A percentile compares a stretch with the other conserved stretches of the same genome.
Conservation (phyloP, 2,113 vertebrate genomes). For the Sclerurus mexicanus region DNA sequence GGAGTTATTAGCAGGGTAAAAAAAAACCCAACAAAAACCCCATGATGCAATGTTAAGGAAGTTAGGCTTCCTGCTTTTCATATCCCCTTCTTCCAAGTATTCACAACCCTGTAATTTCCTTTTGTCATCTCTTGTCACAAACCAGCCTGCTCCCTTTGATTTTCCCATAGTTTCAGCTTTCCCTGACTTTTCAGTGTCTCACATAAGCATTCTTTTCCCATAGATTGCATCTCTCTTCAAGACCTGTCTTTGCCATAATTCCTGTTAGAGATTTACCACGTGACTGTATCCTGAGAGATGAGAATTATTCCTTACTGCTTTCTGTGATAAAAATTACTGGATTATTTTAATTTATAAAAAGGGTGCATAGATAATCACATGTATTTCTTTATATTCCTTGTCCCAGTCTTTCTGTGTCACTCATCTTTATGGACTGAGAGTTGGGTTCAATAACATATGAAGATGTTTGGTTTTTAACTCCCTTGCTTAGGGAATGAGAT, state of each 20-base stretch:
- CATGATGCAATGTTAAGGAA: constrained; percentile 58
- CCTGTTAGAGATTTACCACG: not conserved
- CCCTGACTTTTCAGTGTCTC: not conserved
- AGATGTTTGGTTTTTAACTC: not conserved
- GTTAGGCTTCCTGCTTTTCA: constrained; percentile 59
- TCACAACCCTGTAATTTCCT: constrained; percentile 58
- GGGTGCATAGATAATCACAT: not conserved
- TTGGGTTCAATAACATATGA: not conserved
- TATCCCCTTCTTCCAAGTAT: constrained; percentile 40
- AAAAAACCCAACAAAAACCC: constrained; percentile 31
- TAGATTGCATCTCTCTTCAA: not conserved
- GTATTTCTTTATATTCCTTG: not conserved
- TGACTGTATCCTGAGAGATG: not conserved
- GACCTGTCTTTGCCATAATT: not conserved
- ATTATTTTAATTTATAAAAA: not conserved
- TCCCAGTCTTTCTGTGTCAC: not conserved
- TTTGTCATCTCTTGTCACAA: constrained; percentile 38
- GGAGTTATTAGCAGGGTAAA: not conserved
- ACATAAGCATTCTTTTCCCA: not conserved
- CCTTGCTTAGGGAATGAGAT: not conserved
- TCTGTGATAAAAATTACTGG: not conserved
- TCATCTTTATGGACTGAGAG: not conserved
- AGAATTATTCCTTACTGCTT: not conserved
- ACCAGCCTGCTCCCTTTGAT: constrained; percentile 15
- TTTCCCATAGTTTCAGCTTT: constrained; percentile 51